Percentiles rank a stretch among this genome's conserved stretches.
These are phyloP conservation scores for Upupa epops DNA, from an alignment of 2,113 vertebrate species.

Conservation along the genomic window DNA sequence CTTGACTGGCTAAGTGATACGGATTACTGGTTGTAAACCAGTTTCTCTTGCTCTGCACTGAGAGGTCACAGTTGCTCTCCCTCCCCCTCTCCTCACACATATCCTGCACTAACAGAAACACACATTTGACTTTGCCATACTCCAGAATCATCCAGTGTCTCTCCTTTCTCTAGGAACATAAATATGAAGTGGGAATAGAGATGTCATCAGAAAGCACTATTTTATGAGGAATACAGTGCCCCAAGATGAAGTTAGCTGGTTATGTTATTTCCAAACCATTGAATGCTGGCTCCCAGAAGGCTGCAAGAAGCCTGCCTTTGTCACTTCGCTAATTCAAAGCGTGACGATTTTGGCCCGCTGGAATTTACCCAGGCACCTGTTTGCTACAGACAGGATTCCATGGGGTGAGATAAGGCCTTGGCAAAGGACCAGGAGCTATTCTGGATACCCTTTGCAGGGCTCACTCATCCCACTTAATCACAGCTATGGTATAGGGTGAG, in stretches of 20 bases:
- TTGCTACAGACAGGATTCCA: not conserved
- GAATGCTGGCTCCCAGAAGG: not conserved
- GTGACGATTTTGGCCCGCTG: not conserved
- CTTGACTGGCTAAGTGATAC: not conserved
- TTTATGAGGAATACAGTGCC: not conserved
- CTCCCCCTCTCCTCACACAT: not conserved
- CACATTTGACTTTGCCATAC: not conserved
- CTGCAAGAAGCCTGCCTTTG: not conserved
- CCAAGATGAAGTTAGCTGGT: not conserved
- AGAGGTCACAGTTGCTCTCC: not conserved
- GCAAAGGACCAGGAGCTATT: constrained; percentile 18
- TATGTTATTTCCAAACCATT: not conserved
- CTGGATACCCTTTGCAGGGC: not conserved
- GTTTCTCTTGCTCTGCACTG: not conserved
- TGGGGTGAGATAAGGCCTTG: constrained; percentile 20
- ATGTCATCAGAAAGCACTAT: not conserved
- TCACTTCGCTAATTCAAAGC: constrained; percentile 28
- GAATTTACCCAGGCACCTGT: constrained; percentile 43
- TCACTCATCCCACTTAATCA: constrained; percentile 27
- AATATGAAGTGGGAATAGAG: not conserved
- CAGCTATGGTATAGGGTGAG: not conserved
- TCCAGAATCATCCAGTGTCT: not conserved
- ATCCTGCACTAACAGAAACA: not conserved
- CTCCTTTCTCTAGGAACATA: not conserved
- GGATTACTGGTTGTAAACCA: not conserved